These are phyloP conservation scores for Drosophila teissieri DNA, from an alignment of 1,140 invertebrate species.

Conservation along the genomic window DNA sequence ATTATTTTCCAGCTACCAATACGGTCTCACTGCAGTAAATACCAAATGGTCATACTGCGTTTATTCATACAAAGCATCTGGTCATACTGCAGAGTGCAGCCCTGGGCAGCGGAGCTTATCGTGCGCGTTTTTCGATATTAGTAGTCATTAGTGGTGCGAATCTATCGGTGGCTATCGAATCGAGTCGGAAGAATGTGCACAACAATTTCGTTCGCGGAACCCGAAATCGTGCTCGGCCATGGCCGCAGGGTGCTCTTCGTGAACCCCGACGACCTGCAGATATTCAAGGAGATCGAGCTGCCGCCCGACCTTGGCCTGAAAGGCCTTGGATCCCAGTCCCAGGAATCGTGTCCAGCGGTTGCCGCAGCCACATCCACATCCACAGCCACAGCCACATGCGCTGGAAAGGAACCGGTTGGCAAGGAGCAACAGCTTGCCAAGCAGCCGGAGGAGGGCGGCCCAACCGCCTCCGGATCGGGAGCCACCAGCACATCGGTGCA, in stretches of 20 bases:
- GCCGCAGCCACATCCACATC: too few species aligned
- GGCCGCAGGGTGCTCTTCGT: conserved; percentile 72
- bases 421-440: conserved; percentile 29
- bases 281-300: conserved; percentile 77
- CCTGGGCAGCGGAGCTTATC: too few species aligned
- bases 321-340: neutral
- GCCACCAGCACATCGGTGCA: conserved; percentile 41
- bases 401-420: neutral
- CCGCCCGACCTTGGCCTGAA: conserved; percentile 67
- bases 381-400: neutral
- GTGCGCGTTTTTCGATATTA: too few species aligned
- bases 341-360: conserved; percentile 3
- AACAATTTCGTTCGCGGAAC: conserved; percentile 69
- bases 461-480: conserved; percentile 4
- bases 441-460: conserved; percentile 14
- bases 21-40: too few species aligned
- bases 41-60: too few species aligned
- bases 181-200: conserved; percentile 5
- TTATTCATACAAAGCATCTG: too few species aligned
- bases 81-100: too few species aligned
- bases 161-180: too few species aligned
- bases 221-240: conserved; percentile 69
- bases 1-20: too few species aligned
- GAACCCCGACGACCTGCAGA: conserved; percentile 79
- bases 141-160: too few species aligned